Conservation (phyloP, 2,888 invertebrate species). For the Caenorhabditis sp. region DNA sequence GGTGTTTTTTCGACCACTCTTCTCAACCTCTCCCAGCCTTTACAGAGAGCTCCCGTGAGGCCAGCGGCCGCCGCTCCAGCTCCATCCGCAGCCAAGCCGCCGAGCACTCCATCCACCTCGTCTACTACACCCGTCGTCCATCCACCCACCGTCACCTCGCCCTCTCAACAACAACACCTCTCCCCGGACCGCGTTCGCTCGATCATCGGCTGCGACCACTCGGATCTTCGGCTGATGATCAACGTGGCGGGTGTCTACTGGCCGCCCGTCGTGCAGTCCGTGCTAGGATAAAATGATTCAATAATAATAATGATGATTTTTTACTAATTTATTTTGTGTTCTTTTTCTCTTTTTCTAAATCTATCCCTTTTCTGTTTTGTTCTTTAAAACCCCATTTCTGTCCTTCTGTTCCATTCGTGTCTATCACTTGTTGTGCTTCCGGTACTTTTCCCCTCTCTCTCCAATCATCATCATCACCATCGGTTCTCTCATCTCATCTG, state of each 20-base stretch:
- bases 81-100: background rate
- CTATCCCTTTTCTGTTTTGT: background rate
- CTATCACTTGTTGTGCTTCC: background rate
- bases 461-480: too few species aligned
- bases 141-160: too few species aligned
- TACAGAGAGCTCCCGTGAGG: too few species aligned
- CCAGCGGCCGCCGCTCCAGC: too few species aligned
- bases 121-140: too few species aligned
- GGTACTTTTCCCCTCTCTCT: background rate
- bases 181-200: slow-evolving; percentile 73
- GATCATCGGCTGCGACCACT: slow-evolving; percentile 79
- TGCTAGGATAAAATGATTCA: slow-evolving; percentile 46
- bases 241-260: slow-evolving; percentile 81
- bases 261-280: slow-evolving; percentile 74
- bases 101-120: too few species aligned
- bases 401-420: background rate
- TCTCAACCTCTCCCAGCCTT: too few species aligned
- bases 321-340: slow-evolving; percentile 22
- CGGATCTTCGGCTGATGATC: slow-evolving; percentile 79
- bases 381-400: background rate
- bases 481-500: background rate
- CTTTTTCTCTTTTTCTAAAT: background rate
- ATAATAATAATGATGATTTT: too few species aligned
- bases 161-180: slow-evolving; percentile 23
- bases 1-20: background rate